These are phyloP conservation scores for Porites cylindrica DNA, from an alignment of 92 coral and sea anemone species.

Conservation along the genomic window DNA sequence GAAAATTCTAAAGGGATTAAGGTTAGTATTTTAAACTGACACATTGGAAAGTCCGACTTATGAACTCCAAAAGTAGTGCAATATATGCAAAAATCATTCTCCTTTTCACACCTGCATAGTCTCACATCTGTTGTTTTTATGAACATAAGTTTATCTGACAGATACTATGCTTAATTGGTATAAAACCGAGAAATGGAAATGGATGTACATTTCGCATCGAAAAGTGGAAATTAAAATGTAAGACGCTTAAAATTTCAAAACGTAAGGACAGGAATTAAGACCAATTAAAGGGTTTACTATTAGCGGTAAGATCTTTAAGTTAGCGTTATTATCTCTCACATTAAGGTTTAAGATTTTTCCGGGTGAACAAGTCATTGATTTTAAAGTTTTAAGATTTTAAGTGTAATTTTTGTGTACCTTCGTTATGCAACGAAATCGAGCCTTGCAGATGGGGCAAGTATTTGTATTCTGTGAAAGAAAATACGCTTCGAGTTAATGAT, in stretches of 20 bases:
- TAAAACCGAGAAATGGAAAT: conserved; percentile 9
- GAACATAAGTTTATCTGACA: conserved; percentile 16
- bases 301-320: neutral
- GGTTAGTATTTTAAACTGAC: conserved; percentile 28
- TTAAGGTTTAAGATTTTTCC: neutral
- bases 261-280: neutral
- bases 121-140: conserved; percentile 38
- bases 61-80: neutral
- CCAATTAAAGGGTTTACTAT: neutral
- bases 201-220: neutral
- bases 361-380: conserved; percentile 16
- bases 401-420: conserved; percentile 77
- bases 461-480: conserved; percentile 88
- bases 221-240: neutral
- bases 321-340: neutral
- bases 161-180: neutral
- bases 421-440: conserved; percentile 94
- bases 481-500: conserved; percentile 16
- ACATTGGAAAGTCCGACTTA: neutral
- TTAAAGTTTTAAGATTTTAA: conserved; percentile 20
- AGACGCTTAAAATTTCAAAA: conserved; percentile 13
- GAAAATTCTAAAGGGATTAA: neutral
- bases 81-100: conserved; percentile 3
- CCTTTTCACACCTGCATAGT: conserved; percentile 28
- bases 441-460: conserved; percentile 97